These are phyloP conservation scores for Cheilosia impressa DNA, from an alignment of 2,888 invertebrate species.

Conservation along the genomic window DNA sequence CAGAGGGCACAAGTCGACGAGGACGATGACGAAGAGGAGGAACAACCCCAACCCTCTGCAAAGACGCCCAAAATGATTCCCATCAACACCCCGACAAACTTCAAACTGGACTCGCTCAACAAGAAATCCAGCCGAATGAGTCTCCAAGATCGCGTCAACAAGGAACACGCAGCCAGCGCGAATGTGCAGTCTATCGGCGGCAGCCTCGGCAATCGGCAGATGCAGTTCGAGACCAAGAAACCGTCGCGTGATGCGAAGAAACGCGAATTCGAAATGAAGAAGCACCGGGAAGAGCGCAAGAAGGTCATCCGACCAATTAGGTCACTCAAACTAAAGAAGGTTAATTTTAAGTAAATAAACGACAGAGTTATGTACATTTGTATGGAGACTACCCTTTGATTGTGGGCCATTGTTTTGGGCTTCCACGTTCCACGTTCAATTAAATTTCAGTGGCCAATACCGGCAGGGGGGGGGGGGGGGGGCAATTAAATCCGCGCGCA, in stretches of 20 bases:
- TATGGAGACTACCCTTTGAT: slow-evolving; percentile 36
- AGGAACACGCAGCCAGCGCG: slow-evolving; percentile 84
- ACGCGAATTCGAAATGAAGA: slow-evolving; percentile 86
- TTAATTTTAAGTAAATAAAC: slow-evolving; percentile 81
- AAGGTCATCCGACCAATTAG: slow-evolving; percentile 86
- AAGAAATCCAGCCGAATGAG: slow-evolving; percentile 78
- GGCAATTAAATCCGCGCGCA: slow-evolving; percentile 37
- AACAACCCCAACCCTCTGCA: slow-evolving; percentile 33
- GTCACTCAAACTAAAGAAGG: slow-evolving; percentile 83
- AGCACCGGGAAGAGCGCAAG: slow-evolving; percentile 89
- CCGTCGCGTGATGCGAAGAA: slow-evolving; percentile 85
- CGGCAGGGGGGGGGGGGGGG: neutral
- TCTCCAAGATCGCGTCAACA: slow-evolving; percentile 89
- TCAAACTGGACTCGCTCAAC: slow-evolving; percentile 84
- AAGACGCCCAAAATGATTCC: slow-evolving; percentile 86
- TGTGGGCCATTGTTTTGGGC: slow-evolving; percentile 24
- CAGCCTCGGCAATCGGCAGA: slow-evolving; percentile 89
- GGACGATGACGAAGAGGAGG: slow-evolving; percentile 80
- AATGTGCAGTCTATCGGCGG: slow-evolving; percentile 84
- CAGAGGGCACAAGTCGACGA: slow-evolving; percentile 79
- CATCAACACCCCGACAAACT: slow-evolving; percentile 86
- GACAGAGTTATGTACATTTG: slow-evolving; percentile 7
- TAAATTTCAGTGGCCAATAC: slow-evolving; percentile 26
- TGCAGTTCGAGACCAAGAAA: slow-evolving; percentile 89
- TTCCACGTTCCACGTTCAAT: slow-evolving; percentile 36